Evolutionary conservation across 2,888 invertebrate genomes (phyloP), one percentile per base, ranked within the genome.

Genomic region (Herminia tarsipennalis): DNA sequence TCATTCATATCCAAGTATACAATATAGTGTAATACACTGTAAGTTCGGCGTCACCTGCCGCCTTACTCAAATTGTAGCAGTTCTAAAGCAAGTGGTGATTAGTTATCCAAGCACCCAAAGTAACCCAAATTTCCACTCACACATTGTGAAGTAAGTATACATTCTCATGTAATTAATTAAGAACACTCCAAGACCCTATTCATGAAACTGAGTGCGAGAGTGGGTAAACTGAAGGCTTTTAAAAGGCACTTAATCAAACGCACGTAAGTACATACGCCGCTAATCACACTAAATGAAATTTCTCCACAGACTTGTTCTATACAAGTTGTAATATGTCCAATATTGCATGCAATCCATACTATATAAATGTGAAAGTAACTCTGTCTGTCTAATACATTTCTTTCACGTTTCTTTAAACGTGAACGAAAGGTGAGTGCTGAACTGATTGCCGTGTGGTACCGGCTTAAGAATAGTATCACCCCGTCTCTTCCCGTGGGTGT

Each of bases 211-310:
- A 9, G 40, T 16, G 33, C 12, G 36, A 42, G 25, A 13, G 12
- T 14, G 35, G 24, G 27, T 56, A 30, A 22, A 18, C 24, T 35
- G 22, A 28, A 38, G 37, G 49, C 54, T 54, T 60, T 60, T 51
- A 57, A 43, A 57, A 49, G 57, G 54, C 51, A 64, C 54, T 63
- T 64, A 40, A 61, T 52, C 45, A 54, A 36, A 47, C 30, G 29
- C 28, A 43, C 29, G 12, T 29, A 33, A 47, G 46, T 33, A 49
- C 28, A 24, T 17, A 30, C n/a, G 13, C 37, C 40, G 29, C 35
- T 56, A 50, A 62, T 59, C 29, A 49, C 13, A 36, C 24, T 33
- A 44, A 62, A 41, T 45, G 4, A 52, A n/a, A 52, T 47, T 52
- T 43, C 5, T n/a, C 18, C n/a, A 27, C n/a, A 20, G 14, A n/a